These are phyloP conservation scores for Chiloscyllium punctatum DNA, from an alignment of 2,797 vertebrate genomes.

Conservation along the genomic window DNA sequence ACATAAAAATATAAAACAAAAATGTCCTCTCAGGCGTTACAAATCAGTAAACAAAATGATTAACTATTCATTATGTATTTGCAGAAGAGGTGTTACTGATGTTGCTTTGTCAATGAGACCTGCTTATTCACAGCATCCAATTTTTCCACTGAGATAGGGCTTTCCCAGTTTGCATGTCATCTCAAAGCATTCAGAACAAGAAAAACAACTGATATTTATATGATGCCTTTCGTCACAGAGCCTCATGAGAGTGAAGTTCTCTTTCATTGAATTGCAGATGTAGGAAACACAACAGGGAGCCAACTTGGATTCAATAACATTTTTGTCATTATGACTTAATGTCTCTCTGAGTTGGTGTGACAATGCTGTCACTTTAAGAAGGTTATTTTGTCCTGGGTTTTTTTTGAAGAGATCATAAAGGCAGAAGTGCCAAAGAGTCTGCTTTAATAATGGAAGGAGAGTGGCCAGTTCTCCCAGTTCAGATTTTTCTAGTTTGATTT, in stretches of 20 bases:
- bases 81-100: background rate
- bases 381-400: no score
- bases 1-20: constrained; percentile 18
- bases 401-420: no score
- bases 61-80: background rate
- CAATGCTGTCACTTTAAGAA: no score
- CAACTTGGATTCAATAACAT: background rate
- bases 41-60: background rate
- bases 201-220: background rate
- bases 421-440: no score
- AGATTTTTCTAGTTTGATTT: no score
- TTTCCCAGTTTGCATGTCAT: background rate
- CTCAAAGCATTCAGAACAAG: background rate
- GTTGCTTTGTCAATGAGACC: background rate
- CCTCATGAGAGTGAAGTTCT: background rate
- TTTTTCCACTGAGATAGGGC: background rate
- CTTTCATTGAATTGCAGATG: no score
- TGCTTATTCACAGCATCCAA: background rate
- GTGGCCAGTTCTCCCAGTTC: no score
- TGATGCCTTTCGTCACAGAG: background rate
- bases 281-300: background rate
- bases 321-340: no score
- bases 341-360: no score
- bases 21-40: background rate
- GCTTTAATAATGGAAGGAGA: no score